Evolutionary conservation across 2,113 vertebrate genomes (phyloP).

Genomic region (Craseonycteris thonglongyai): DNA sequence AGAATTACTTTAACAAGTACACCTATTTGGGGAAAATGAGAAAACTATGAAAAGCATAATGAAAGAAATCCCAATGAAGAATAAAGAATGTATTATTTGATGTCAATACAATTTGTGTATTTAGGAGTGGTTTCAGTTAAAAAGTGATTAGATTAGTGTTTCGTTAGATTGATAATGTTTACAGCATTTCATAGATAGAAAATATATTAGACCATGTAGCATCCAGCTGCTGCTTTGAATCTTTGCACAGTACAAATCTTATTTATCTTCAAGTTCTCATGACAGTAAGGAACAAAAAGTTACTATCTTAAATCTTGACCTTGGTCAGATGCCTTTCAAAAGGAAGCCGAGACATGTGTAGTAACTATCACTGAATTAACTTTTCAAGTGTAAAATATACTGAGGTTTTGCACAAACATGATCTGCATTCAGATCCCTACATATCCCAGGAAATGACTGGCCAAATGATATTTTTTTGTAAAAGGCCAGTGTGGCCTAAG

Average conservation of each 20-base stretch:
- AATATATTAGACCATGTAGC: background rate
- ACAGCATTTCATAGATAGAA: background rate
- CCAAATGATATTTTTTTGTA: background rate
- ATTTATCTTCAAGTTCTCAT: background rate
- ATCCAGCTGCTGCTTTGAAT: background rate
- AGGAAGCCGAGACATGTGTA: background rate
- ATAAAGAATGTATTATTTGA: background rate
- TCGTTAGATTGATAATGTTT: conserved; percentile 6
- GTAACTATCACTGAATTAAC: background rate
- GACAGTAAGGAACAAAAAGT: background rate
- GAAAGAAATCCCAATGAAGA: background rate
- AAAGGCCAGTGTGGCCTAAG: background rate
- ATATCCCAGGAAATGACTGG: background rate
- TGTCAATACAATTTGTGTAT: background rate
- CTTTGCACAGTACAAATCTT: background rate
- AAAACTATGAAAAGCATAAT: background rate
- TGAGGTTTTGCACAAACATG: background rate
- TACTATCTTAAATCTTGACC: background rate
- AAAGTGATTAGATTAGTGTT: background rate
- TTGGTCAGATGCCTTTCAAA: background rate
- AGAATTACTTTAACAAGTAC: conserved; percentile 19
- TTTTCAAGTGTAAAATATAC: background rate
- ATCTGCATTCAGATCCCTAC: background rate
- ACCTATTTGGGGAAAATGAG: background rate
- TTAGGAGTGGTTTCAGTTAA: background rate